Evolutionary conservation across 2,113 vertebrate genomes (phyloP).

Genomic region (Scatophagus argus): DNA sequence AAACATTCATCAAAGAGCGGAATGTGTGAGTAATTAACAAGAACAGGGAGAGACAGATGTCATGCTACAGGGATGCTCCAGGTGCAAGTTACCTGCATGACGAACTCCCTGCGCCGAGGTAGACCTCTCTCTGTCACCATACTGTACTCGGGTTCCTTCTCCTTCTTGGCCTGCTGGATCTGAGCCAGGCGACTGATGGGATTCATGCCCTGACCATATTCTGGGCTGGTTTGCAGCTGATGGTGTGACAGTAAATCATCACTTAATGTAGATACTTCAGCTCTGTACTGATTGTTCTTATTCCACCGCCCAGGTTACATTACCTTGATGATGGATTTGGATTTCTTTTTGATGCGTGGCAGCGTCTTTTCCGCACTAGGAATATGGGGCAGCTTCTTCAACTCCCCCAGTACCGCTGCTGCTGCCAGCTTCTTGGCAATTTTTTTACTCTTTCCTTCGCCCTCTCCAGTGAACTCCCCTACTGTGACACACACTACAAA

Average conservation of each 20-base stretch:
- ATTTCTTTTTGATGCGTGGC: constrained; percentile 99
- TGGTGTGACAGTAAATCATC: constrained; percentile 6
- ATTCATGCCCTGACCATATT: constrained; percentile 97
- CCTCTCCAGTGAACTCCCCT: constrained; percentile 94
- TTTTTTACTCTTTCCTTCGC: constrained; percentile 99
- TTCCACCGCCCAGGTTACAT: constrained; percentile 6
- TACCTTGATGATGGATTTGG: constrained; percentile 97
- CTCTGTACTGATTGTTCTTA: not conserved
- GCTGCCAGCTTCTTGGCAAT: constrained; percentile 98
- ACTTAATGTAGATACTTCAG: not conserved
- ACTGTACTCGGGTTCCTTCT: constrained; percentile 95
- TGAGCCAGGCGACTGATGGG: constrained; percentile 98
- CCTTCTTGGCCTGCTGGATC: constrained; percentile 99
- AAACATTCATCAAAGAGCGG: not conserved
- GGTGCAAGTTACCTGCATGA: constrained; percentile 92
- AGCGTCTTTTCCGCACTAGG: constrained; percentile 92
- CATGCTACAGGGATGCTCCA: not conserved
- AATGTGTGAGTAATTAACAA: not conserved
- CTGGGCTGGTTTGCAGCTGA: constrained; percentile 94
- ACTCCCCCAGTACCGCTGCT: constrained; percentile 90
- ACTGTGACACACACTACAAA: constrained; percentile 94
- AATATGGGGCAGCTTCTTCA: constrained; percentile 92
- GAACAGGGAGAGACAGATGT: not conserved
- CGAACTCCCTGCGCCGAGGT: constrained; percentile 94
- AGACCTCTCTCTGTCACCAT: constrained; percentile 95